Evolutionary conservation across 1,140 invertebrate genomes (phyloP), one percentile per base, ranked within the genome.

Genomic region (Sminthurides bifidus): DNA sequence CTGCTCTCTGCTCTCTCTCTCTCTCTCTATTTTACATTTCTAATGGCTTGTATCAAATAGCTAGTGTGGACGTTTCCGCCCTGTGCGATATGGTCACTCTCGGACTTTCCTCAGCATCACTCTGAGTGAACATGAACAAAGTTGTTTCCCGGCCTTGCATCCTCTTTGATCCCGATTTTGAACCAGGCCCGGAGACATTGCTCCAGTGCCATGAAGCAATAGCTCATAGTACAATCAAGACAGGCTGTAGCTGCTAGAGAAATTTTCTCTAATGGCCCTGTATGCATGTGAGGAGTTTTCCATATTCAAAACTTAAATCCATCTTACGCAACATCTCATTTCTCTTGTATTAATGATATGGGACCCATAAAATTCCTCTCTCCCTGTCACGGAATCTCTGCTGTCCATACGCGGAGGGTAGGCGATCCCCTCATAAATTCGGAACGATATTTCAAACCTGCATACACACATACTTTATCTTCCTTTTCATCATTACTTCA

Each of bases 281-380:
- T 46, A 24, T 23, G 24, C 33, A 24, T 31, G 17, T 3, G 43
- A 51, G 46, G 50, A 51, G 51, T 55, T 54, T 55, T 55, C 58
- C 58, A 59, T 59, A 59, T 59, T 59, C 58, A 59, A 51, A 45
- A 23, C 15, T 4, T 24, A 12, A 17, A 12, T n/a, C n/a, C 8
- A 10, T 35, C 33, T 10, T 10, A 10, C 48, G 48, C 30, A 24
- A 58, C 51, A 59, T 59, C 57, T 59, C 57, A 59, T 59, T 59
- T 52, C 57, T 54, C 57, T 59, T 54, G 31, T 59, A 59, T 59
- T 59, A 59, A 59, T 59, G 52, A 55, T 59, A 59, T 50, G 53
- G 48, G 48, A 51, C 53, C 48, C 58, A 59, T 59, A 59, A 59
- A 59, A 52, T n/a, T n/a, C n/a, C 52, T 59, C 58, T 51, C 48